A percentile compares a stretch with the other conserved stretches of the same genome.
These are phyloP conservation scores for Tenebrio molitor DNA, from an alignment of 1,140 invertebrate genomes.

Conservation along the genomic window DNA sequence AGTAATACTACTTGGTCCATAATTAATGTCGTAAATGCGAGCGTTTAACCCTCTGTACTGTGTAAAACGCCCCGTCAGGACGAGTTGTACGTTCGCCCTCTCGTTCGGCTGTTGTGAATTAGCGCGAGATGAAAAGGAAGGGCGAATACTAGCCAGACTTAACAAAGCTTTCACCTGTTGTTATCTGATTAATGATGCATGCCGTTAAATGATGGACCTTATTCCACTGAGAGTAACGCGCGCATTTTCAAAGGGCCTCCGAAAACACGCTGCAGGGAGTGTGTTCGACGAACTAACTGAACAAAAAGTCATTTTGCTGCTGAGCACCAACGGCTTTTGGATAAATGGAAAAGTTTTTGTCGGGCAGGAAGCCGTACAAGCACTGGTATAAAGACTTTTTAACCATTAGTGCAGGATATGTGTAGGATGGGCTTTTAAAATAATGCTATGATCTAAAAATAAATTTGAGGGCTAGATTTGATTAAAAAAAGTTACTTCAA, in stretches of 20 bases:
- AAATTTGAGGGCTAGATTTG: too few relatives aligned
- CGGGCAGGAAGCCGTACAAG: too few relatives aligned
- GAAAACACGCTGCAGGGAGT: not conserved
- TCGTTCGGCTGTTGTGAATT: constrained; percentile 13
- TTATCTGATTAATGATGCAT: constrained; percentile 57
- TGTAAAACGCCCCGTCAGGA: constrained; percentile 39
- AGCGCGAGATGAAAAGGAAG: constrained; percentile 31
- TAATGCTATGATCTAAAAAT: too few relatives aligned
- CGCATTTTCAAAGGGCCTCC: not conserved
- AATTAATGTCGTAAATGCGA: constrained; percentile 63
- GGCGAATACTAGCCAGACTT: constrained; percentile 21
- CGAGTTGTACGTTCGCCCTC: constrained; percentile 38
- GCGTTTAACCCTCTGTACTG: constrained; percentile 59
- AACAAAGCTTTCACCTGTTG: constrained; percentile 55
- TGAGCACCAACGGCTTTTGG: too few relatives aligned
- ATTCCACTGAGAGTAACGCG: constrained; percentile 51
- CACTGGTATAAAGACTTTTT: too few relatives aligned
- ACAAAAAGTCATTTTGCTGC: not conserved
- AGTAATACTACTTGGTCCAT: constrained; percentile 62
- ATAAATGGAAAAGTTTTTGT: too few relatives aligned
- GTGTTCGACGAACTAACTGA: not conserved
- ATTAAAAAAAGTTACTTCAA: too few relatives aligned
- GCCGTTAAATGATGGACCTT: constrained; percentile 58
- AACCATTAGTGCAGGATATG: too few relatives aligned
- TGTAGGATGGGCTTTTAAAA: too few relatives aligned